Evolutionary conservation across 2,113 vertebrate species (phyloP).

Genomic region (Etheostoma cragini): DNA sequence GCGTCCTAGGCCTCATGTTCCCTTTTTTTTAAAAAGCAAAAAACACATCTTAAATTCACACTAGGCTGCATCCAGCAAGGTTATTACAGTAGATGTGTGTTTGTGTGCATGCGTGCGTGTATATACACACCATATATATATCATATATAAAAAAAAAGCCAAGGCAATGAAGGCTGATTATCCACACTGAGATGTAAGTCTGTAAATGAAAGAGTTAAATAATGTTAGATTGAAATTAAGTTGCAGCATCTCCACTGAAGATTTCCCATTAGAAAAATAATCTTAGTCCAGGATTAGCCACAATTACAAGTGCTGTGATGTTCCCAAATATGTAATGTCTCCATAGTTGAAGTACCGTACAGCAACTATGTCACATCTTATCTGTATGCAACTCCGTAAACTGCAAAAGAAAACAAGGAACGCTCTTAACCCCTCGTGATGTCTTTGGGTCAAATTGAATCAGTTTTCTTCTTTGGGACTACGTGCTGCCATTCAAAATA

Average conservation of each 20-base stretch:
- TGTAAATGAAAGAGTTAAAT: slow-evolving; percentile 67
- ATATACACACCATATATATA: slow-evolving; percentile 47
- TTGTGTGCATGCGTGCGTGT: slow-evolving; percentile 6
- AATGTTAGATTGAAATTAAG: slow-evolving; percentile 70
- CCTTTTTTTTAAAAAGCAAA: slow-evolving; percentile 38
- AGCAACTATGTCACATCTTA: neutral
- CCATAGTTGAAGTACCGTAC: slow-evolving; percentile 1
- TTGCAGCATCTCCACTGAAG: slow-evolving; percentile 54
- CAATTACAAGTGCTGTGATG: slow-evolving; percentile 72
- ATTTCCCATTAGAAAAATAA: slow-evolving; percentile 73
- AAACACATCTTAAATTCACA: slow-evolving; percentile 63
- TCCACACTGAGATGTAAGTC: slow-evolving; percentile 60
- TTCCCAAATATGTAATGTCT: slow-evolving; percentile 30
- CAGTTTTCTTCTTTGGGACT: no score
- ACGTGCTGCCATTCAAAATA: no score
- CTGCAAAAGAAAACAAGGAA: neutral
- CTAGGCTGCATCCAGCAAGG: slow-evolving; percentile 49
- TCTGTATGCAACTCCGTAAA: neutral
- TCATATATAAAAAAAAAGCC: slow-evolving; percentile 6
- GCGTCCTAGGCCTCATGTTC: slow-evolving; percentile 69
- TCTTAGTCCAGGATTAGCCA: slow-evolving; percentile 71
- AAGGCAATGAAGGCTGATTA: slow-evolving; percentile 63
- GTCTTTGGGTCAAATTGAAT: no score
- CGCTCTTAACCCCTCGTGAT: neutral
- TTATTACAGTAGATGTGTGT: slow-evolving; percentile 56